These are phyloP conservation scores for Oreortyx pictus DNA, from an alignment of 2,797 vertebrate species.

Conservation along the genomic window DNA sequence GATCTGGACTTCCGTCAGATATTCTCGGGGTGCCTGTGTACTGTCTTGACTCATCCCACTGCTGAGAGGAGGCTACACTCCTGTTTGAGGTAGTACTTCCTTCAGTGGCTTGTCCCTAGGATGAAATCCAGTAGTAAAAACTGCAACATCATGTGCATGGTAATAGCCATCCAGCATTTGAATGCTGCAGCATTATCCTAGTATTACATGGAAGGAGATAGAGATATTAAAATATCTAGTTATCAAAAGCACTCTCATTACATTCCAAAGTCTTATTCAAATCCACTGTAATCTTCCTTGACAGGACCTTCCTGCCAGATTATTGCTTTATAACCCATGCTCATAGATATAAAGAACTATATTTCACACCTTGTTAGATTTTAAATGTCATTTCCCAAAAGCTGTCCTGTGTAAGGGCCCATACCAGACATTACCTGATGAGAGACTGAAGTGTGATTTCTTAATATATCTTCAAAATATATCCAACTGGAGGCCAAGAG, in stretches of 20 bases:
- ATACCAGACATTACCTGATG: neutral
- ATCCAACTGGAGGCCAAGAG: neutral
- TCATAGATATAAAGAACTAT: neutral
- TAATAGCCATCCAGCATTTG: neutral
- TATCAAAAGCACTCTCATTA: neutral
- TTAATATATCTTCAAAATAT: neutral
- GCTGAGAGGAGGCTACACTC: neutral
- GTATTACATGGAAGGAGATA: neutral
- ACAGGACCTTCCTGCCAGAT: neutral
- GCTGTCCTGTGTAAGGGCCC: neutral
- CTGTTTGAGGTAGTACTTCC: neutral
- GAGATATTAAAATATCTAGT: neutral
- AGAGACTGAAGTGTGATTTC: neutral
- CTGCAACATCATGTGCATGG: accelerated
- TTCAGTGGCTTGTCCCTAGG: neutral
- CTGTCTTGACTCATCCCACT: neutral
- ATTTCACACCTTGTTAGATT: neutral
- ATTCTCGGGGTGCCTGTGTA: neutral
- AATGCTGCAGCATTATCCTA: neutral
- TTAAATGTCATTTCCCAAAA: neutral
- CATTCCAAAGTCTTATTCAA: constrained; percentile 5
- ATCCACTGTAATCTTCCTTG: neutral
- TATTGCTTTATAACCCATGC: neutral
- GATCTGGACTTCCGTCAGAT: neutral
- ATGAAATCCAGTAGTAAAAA: neutral